phyloP scores from a whole-genome alignment of 2,113 vertebrate species.

The Apeltes quadracus region DNA sequence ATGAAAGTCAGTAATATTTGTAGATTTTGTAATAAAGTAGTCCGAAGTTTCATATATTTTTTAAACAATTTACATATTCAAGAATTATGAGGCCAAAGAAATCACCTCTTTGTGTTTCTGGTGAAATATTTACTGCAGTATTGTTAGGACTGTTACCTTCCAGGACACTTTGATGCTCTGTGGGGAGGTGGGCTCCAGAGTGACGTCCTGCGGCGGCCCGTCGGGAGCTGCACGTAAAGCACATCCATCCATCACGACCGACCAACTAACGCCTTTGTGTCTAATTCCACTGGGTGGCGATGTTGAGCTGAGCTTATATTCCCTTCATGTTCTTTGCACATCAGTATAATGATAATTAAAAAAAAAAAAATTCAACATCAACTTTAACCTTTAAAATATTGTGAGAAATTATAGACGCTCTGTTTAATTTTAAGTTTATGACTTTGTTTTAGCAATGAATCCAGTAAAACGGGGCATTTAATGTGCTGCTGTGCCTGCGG shows the following conservation, averaged over 20 bases:
- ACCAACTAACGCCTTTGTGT: not conserved
- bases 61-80: not conserved
- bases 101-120: not conserved
- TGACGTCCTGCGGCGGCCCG: slow-evolving; percentile 94
- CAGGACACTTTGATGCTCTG: slow-evolving; percentile 98
- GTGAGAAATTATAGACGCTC: slow-evolving; percentile 36
- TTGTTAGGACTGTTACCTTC: slow-evolving; percentile 85
- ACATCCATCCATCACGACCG: slow-evolving; percentile 43
- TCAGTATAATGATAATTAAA: slow-evolving; percentile 31
- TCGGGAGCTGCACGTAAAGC: slow-evolving; percentile 88
- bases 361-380: slow-evolving; percentile 27
- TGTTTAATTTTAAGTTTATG: slow-evolving; percentile 43
- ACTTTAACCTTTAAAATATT: slow-evolving; percentile 53
- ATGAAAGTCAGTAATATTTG: not conserved
- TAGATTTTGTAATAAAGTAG: not conserved
- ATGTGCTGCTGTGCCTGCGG: slow-evolving; percentile 37
- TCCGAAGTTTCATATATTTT: not conserved
- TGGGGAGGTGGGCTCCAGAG: slow-evolving; percentile 94
- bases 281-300: slow-evolving; percentile 67
- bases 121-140: not conserved
- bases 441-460: slow-evolving; percentile 55
- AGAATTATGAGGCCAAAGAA: not conserved
- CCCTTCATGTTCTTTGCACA: slow-evolving; percentile 1
- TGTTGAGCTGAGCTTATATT: slow-evolving; percentile 42
- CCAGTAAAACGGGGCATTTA: slow-evolving; percentile 42